Base-by-base conservation (phyloP, 2,113 vertebrate genomes). In the Progne subis region DNA sequence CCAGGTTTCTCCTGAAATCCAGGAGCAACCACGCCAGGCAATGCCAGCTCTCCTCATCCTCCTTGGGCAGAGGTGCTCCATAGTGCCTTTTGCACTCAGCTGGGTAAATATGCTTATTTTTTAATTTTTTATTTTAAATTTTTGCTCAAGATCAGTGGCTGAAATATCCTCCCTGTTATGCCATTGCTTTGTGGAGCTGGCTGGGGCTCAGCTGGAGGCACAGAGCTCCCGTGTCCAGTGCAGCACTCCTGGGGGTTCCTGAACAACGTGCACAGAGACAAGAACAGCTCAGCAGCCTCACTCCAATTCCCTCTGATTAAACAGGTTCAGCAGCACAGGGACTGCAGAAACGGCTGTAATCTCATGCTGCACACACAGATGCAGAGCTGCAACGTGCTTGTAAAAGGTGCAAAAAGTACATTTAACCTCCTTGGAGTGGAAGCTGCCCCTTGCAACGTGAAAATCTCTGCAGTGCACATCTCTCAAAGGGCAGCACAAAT, bases 291-390 rank as follows among this genome's bases (percentile, higher is more conserved):
- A 85, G 29, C 86, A 94, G 91, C 97, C 94, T 90, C 96, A 95
- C 44, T 96, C 95, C 95, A 90, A 67, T 95, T 94, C 80, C 14
- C 9, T 63, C 97, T 97, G 97, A 98, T 98, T 97, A 97, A 97
- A 97, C 47, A 90, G 91, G 59, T 94, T 89, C 69, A 49, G 94
- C 79, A 49, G 39, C 94, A 94, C 80, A 75, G 77, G 95, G 95
- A 46, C 67, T 96, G 94, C 91, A 94, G 93, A 79, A 23, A 94
- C 75, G 74, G 80, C 97, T 96, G 90, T 41, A n/a, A 53, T 92
- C 93, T 95, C 96, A 94, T 87, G 76, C 96, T 90, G 88, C 95
- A 94, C 78, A 89, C 44, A 4, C 93, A 96, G 94, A 86, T 94
- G 90, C 88, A 87, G 92, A 92, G 82, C 75, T 75, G 79, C 72